Conservation (phyloP, 1,140 invertebrate genomes). For the Homalodisca vitripennis region DNA sequence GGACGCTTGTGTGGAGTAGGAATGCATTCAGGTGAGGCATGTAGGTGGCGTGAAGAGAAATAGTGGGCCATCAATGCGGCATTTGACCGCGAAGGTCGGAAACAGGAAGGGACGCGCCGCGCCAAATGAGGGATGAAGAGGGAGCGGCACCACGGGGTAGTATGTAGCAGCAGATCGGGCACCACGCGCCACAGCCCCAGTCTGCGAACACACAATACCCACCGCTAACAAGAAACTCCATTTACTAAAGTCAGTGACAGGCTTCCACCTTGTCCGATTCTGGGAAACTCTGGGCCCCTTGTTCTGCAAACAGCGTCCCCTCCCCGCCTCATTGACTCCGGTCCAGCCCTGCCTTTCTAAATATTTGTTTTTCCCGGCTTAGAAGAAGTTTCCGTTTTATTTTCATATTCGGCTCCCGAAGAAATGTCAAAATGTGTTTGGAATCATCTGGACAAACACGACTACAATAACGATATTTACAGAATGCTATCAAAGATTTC, state of each 20-base stretch:
- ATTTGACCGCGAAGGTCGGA: conserved; percentile 13
- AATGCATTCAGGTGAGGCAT: not conserved
- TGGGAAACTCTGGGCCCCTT: conserved; percentile 14
- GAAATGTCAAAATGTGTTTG: conserved; percentile 7
- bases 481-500: no score
- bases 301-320: conserved; percentile 14
- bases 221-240: conserved; percentile 14
- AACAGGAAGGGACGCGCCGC: conserved; percentile 20
- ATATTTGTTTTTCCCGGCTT: conserved; percentile 22
- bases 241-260: conserved; percentile 21
- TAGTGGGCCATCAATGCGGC: not conserved
- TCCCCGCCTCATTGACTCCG: conserved; percentile 11
- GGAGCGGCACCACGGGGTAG: not conserved
- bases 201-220: not conserved
- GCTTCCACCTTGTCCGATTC: conserved; percentile 17
- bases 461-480: no score
- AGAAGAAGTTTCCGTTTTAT: not conserved
- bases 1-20: no score
- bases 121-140: conserved; percentile 14
- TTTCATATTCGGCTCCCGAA: not conserved
- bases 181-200: conserved; percentile 5
- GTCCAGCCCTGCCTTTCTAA: not conserved
- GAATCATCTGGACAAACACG: conserved; percentile 14
- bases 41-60: not conserved
- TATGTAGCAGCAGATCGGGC: not conserved